A percentile compares a stretch with the other conserved stretches of the same genome.
These are phyloP conservation scores for Drosophila mimica DNA, from an alignment of 2,888 invertebrate species.

Conservation along the genomic window DNA sequence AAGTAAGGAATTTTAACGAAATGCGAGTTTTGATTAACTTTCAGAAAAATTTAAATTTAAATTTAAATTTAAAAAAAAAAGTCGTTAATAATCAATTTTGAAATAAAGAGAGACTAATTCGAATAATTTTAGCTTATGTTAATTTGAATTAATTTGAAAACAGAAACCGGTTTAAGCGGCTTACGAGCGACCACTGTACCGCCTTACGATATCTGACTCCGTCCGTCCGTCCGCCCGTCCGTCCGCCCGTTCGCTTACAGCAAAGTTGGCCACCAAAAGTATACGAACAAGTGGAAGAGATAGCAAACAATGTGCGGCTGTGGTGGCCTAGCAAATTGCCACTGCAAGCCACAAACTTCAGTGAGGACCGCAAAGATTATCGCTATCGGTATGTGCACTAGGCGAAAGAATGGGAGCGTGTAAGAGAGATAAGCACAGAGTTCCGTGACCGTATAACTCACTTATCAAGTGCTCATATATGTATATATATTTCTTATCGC, in stretches of 20 bases:
- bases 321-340: constrained; percentile 64
- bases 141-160: background rate
- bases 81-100: background rate
- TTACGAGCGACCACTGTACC: constrained; percentile 2
- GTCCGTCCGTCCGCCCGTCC: background rate
- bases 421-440: constrained; percentile 5
- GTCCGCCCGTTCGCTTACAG: background rate
- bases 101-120: background rate
- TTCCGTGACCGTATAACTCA: constrained; percentile 42
- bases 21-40: background rate
- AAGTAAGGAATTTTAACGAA: background rate
- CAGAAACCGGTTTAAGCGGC: background rate
- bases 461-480: constrained; percentile 26
- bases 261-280: constrained; percentile 45
- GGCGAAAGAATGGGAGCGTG: background rate
- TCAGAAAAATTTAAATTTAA: background rate
- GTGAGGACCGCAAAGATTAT: constrained; percentile 61
- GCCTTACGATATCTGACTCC: constrained; percentile 17
- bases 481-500: constrained; percentile 44
- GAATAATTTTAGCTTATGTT: background rate
- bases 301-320: constrained; percentile 71
- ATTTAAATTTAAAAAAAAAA: background rate
- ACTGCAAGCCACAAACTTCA: constrained; percentile 67
- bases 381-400: constrained; percentile 41
- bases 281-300: constrained; percentile 51